Base-by-base conservation (phyloP, 1,140 invertebrate species). In the Drosophila nebulosa region DNA sequence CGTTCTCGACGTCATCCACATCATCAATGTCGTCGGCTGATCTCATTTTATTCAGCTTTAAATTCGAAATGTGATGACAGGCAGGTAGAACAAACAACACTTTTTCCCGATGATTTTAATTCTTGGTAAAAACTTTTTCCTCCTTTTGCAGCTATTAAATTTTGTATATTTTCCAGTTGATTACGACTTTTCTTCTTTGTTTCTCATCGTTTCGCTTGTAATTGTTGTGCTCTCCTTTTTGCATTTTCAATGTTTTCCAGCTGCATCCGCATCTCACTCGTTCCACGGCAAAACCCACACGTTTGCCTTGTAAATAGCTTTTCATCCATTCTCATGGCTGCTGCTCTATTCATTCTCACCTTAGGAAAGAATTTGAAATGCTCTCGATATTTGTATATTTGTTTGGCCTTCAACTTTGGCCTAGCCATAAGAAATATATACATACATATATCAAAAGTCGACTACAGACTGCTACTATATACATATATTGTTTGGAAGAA, bases 1-100 rank as follows among this genome's bases (percentile, higher is more conserved):
- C 6, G 27, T 57, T 52, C 14, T 63, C 36, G 16, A 14, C 39
- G 14, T 39, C 36, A 39, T 39, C 36, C 14, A 9, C 39, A 46
- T 39, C 36, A 39, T 18, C 39, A 46, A 46, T 46, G 39, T 46
- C 39, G 39, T 4, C 39, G 35, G 22, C 35, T 56, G 46, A 72
- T 58, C 39, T 24, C 68, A 64, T 58, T 64, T 26, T 63, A 70
- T 70, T 24, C 16, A 27, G 12, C 26, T 30, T n/a, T 16, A 22
- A 24, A 27, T 9, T 56, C 14, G n/a, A 63, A 63, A 10, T 56
- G 14, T 56, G 52, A 12, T 30, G 39, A 46, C 7, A 46, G 18
- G 9, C 7, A 10, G 16, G 16, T 46, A 46, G 12, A 46, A 10
- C 4, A 21, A 21, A 46, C 0, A 16, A 16, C 6, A 42, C 14